Percentiles rank a stretch among this genome's conserved stretches.
Evolutionary conservation across 2,888 invertebrate species (phyloP).

Genomic region (Melanophora roralis): DNA sequence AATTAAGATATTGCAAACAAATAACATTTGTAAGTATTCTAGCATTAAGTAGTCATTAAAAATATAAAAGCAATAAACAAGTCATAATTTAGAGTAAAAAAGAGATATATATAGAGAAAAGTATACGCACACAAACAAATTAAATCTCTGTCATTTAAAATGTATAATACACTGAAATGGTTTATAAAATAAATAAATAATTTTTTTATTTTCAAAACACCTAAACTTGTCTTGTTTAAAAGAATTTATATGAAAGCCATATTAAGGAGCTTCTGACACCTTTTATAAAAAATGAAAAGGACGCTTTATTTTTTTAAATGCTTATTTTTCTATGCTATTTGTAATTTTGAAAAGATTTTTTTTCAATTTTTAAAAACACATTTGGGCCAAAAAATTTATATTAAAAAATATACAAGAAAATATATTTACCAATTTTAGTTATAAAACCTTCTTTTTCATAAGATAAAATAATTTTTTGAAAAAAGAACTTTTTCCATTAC

Average conservation of each 20-base stretch:
- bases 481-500: neutral
- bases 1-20: constrained; percentile 15
- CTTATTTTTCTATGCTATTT: too few species aligned
- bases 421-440: too few species aligned
- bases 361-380: too few species aligned
- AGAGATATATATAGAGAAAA: neutral
- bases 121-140: too few species aligned
- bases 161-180: neutral
- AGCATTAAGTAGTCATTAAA: neutral
- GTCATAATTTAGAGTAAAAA: neutral
- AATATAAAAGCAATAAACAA: neutral
- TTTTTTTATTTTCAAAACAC: neutral
- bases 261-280: constrained; percentile 4
- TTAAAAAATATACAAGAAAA: too few species aligned
- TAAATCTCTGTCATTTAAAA: neutral
- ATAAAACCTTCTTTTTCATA: too few species aligned
- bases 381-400: too few species aligned
- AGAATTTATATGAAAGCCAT: neutral
- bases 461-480: too few species aligned
- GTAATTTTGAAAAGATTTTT: too few species aligned
- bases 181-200: neutral
- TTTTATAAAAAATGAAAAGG: too few species aligned
- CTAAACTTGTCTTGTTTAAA: neutral
- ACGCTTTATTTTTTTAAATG: too few species aligned
- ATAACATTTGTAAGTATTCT: constrained; percentile 6